These are phyloP conservation scores for Phortica okadai DNA, from an alignment of 2,888 invertebrate species.

Conservation along the genomic window DNA sequence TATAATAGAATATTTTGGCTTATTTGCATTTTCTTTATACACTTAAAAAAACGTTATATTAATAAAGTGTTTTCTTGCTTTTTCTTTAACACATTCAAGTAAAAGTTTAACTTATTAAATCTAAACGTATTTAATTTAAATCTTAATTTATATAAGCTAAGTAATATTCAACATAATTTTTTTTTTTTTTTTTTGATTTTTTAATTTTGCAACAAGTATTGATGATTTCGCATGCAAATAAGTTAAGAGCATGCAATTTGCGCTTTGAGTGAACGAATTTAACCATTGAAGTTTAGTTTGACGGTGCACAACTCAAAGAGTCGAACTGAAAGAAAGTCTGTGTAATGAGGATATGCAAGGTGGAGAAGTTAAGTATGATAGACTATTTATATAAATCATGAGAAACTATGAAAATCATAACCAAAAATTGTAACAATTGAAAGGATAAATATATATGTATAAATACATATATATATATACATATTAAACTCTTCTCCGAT, in stretches of 20 bases:
- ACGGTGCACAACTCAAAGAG: neutral
- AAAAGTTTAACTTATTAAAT: slow-evolving; percentile 13
- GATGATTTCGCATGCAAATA: neutral
- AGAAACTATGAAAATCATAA: neutral
- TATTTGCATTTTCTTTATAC: slow-evolving; percentile 47
- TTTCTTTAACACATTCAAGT: slow-evolving; percentile 10
- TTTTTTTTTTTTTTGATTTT: neutral
- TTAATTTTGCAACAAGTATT: neutral
- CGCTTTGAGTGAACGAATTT: neutral
- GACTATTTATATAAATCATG: neutral
- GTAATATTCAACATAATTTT: neutral
- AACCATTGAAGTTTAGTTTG: too few relatives aligned
- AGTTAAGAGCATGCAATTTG: neutral
- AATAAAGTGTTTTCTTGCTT: slow-evolving; percentile 26
- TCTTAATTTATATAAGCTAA: neutral
- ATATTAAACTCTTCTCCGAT: slow-evolving; percentile 27
- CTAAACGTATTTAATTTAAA: slow-evolving; percentile 34
- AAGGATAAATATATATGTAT: slow-evolving; percentile 25
- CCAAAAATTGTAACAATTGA: neutral
- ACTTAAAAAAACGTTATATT: slow-evolving; percentile 32
- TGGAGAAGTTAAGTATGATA: neutral
- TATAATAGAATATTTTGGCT: slow-evolving; percentile 53
- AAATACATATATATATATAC: slow-evolving; percentile 26
- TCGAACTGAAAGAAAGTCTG: neutral
- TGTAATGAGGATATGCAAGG: neutral